Evolutionary conservation across 1,140 invertebrate genomes (phyloP), one percentile per base, ranked within the genome.

Genomic region (Atta colombica): DNA sequence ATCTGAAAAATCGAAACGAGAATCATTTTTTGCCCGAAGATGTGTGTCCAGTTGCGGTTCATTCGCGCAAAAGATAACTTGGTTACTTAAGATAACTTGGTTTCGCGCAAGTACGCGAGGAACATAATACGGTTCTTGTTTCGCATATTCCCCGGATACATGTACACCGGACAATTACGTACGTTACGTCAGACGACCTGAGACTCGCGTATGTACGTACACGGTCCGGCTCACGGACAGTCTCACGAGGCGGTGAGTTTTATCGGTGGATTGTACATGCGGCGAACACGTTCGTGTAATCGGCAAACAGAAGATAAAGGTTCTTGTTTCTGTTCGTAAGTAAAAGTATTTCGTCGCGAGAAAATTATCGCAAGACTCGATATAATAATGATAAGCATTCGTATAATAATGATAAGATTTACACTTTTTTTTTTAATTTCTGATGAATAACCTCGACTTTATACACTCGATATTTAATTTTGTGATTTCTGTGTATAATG

Each of bases 161-260:
- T 92, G 94, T 94, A 94, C 94, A 92, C 89, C 90, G 91, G 90
- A 95, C 94, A 95, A 95, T 95, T 95, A 94, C 94, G 94, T 91
- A 90, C 91, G 92, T 94, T 93, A 94, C 93, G 93, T 94, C 93
- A 94, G 90, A 91, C 91, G 91, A 90, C 91, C 89, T 92, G 92
- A 90, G 93, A 88, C 77, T 91, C 81, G 45, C 71, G 60, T 87
- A 77, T 75, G 55, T 81, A 74, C 63, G 68, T 74, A 66, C 16
- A 58, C 75, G 31, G 21, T 14, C n/a, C 31, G 81, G 21, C n/a
- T n/a, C 28, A 82, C 65, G 31, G 7, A 66, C 66, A 69, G 45
- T 72, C 66, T 61, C 65, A 2, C 25, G 68, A 25, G 4, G 66
- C 66, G 28, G 12, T 71, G 49, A 55, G 77, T 21, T 35, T 74